Evolutionary conservation across 23 tunicate species (phyloP).

Genomic region (Halocynthia aurantium): DNA sequence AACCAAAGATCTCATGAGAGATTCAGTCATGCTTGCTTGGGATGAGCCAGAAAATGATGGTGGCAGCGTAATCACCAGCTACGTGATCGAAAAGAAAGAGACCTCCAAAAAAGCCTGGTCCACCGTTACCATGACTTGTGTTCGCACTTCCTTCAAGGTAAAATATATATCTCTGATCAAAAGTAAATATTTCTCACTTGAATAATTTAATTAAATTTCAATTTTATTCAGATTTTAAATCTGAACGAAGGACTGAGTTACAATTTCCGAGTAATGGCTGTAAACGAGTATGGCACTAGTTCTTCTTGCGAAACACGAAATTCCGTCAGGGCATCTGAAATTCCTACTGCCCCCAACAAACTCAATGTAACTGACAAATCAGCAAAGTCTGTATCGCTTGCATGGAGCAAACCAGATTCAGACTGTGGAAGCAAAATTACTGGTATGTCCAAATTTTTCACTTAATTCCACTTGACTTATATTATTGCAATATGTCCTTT

Average conservation of each 20-base stretch:
- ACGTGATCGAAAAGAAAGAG: slow-evolving; percentile 79
- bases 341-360: slow-evolving; percentile 70
- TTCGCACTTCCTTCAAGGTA: slow-evolving; percentile 53
- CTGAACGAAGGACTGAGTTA: slow-evolving; percentile 31
- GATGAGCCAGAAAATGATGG: slow-evolving; percentile 59
- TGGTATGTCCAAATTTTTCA: slow-evolving; percentile 30
- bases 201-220: background rate
- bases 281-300: slow-evolving; percentile 27
- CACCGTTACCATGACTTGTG: slow-evolving; percentile 55
- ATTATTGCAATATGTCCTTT: too few species aligned
- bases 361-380: slow-evolving; percentile 59
- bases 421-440: slow-evolving; percentile 92
- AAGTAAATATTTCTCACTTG: background rate
- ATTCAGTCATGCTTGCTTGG: slow-evolving; percentile 68
- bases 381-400: slow-evolving; percentile 61
- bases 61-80: slow-evolving; percentile 55
- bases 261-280: slow-evolving; percentile 28
- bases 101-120: slow-evolving; percentile 73
- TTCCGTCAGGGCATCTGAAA: slow-evolving; percentile 22
- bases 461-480: background rate
- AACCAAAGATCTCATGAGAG: slow-evolving; percentile 52
- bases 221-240: slow-evolving; percentile 6
- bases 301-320: slow-evolving; percentile 17
- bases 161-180: background rate
- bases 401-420: slow-evolving; percentile 75